Conservation (phyloP, 2,797 vertebrate genomes). For the Propithecus perrieri region DNA sequence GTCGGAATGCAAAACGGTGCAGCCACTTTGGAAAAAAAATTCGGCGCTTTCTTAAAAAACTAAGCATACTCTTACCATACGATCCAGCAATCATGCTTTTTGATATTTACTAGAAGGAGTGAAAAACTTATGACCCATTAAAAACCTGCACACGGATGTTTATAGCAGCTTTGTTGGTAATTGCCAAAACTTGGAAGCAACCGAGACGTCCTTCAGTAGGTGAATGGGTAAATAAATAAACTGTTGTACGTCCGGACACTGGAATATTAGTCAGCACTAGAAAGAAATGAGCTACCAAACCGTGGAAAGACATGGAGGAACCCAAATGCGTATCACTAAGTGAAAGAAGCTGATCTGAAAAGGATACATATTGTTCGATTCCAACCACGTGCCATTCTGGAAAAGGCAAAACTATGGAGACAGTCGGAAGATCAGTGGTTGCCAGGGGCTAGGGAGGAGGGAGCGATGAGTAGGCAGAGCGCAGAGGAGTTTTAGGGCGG, state of each 20-base stretch:
- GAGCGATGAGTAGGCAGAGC: rapidly evolving
- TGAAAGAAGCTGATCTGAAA: not conserved
- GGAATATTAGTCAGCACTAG: not conserved
- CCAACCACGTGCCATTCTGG: no score
- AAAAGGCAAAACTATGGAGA: not conserved
- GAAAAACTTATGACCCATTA: not conserved
- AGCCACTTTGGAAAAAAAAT: not conserved
- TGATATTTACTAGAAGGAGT: not conserved
- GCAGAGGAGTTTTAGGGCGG: no score
- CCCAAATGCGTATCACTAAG: no score
- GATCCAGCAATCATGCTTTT: not conserved
- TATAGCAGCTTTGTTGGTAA: not conserved
- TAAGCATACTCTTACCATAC: no score
- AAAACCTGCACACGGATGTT: not conserved
- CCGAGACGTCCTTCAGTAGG: not conserved
- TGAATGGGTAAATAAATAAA: not conserved
- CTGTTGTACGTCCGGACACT: no score
- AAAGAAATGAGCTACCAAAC: not conserved
- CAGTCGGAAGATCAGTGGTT: not conserved
- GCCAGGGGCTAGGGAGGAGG: not conserved
- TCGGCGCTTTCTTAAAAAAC: not conserved
- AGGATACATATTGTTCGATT: no score
- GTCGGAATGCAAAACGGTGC: no score
- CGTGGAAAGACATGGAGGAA: not conserved
- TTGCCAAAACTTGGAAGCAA: not conserved